Percentiles rank a stretch among this genome's conserved stretches.
Evolutionary conservation across 1,140 invertebrate genomes (phyloP).

Genomic region (Leptonema lineaticorne): DNA sequence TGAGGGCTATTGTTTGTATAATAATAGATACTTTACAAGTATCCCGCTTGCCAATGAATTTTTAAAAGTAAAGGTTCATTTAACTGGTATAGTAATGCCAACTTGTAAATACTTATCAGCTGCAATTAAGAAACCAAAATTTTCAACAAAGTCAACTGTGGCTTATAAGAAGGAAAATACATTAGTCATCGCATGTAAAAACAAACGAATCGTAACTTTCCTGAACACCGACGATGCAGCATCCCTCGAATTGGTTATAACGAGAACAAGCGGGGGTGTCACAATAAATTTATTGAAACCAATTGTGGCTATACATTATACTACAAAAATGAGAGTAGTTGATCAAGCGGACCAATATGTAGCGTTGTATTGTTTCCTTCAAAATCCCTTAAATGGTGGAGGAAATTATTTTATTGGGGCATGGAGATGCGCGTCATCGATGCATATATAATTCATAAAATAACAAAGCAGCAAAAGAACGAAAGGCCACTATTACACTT

Average conservation of each 20-base stretch:
- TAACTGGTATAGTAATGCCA: not conserved
- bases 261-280: not conserved
- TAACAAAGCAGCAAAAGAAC: slow-evolving; percentile 21
- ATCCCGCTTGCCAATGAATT: not conserved
- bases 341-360: slow-evolving; percentile 40
- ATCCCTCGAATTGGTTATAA: not conserved
- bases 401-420: slow-evolving; percentile 40
- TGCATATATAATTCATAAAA: slow-evolving; percentile 23
- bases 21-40: not conserved
- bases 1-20: not conserved
- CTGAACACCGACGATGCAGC: not conserved
- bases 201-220: not conserved
- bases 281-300: slow-evolving; percentile 31
- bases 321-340: slow-evolving; percentile 39
- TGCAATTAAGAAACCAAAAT: not conserved
- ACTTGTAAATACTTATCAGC: not conserved
- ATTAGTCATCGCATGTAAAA: not conserved
- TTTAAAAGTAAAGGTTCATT: not conserved
- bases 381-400: slow-evolving; percentile 42
- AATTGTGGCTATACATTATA: slow-evolving; percentile 26
- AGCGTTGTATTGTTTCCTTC: slow-evolving; percentile 38
- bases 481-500: slow-evolving; percentile 23
- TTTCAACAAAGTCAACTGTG: not conserved
- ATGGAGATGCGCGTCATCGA: not conserved
- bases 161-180: not conserved